Evolutionary conservation across 2,113 vertebrate species (phyloP), one percentile per base, ranked within the genome.

Genomic region (Opisthocomus hoazin): DNA sequence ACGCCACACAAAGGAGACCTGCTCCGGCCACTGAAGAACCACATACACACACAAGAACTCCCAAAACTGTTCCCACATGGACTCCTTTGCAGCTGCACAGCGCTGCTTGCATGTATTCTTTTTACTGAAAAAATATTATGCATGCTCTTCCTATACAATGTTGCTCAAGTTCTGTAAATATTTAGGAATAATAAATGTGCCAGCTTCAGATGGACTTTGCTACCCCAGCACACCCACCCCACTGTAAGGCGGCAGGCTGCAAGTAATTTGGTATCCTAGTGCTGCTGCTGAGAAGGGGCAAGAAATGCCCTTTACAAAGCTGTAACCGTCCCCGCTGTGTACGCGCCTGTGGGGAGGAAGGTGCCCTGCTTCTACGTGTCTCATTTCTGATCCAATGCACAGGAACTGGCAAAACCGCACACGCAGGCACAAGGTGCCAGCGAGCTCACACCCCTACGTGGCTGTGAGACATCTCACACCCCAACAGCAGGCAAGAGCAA

Each of bases 331-430:
- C 7, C 2, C 39, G 12, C 10, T 5, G 21, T 14, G 34, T 48
- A 18, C 0, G 1, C n/a, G 34, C 1, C 6, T 2, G 10, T 0
- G 5, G 1, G 12, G 3, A 22, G 37, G 20, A 71, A 70, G 43
- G 15, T 26, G 18, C 24, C 34, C 75, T 16, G 18, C 46, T 89
- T 56, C 61, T 48, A 24, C 36, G 30, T 5, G 22, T 56, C 46
- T 56, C 21, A 46, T 56, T 91, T 71, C 65, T 39, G 30, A 85
- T 13, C 30, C 54, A 61, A 29, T 0, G 2, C 56, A 43, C n/a
- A 75, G 61, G 71, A 78, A 79, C 13, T 56, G 71, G 48, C 66
- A 79, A 46, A 94, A 86, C 61, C 1, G 3, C 3, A 10, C 22
- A 32, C 12, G 34, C 3, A 32, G 11, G 36, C 3, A 26, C 43